Evolutionary conservation across 37 sponge, comb jelly and placozoan genomes (phyloP), one percentile per base, ranked within the genome.

Genomic region (Ianthella basta): DNA sequence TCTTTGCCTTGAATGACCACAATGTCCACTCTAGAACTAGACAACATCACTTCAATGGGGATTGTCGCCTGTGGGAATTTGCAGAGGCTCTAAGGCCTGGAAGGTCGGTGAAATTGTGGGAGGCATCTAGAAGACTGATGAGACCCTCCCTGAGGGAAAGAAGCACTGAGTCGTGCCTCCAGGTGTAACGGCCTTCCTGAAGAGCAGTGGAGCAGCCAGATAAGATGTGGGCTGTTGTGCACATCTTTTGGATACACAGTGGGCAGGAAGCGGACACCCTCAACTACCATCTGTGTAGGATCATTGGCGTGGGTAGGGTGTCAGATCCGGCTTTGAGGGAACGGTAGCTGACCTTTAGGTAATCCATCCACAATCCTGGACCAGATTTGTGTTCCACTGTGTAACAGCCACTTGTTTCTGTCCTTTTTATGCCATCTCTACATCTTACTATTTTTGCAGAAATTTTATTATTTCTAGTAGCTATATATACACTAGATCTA

Each of bases 291-390:
- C 64, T 13, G 64, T 4, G 64, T 29, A 10, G 64, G 18, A 20
- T 57, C 18, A 18, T 57, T 20, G 59, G 59, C 15, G 59, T 57
- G 15, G 59, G 59, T 57, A 57, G 18, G 59, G 59, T 57, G 53
- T 39, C 80, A 21, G 80, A 44, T 8, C 53, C 80, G 1, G 29
- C 80, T 44, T 41, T 41, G 5, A 79, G 30, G 41, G 41, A 79
- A 79, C 1, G 80, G n/a, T 6, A 79, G 41, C 56, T 79, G 80
- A 4, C 80, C 80, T 39, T 24, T 40, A 4, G 41, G 54, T 15
- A 79, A 13, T n/a, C 54, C 80, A 18, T 79, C 56, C 27, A 53
- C n/a, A 36, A 72, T 72, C 21, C 37, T 14, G 37, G 50, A 44
- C 3, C 50, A 44, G n/a, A n/a, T n/a, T n/a, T n/a, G n/a, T n/a